Conservation (phyloP, 2,113 vertebrate genomes). For the Condylura cristata region DNA sequence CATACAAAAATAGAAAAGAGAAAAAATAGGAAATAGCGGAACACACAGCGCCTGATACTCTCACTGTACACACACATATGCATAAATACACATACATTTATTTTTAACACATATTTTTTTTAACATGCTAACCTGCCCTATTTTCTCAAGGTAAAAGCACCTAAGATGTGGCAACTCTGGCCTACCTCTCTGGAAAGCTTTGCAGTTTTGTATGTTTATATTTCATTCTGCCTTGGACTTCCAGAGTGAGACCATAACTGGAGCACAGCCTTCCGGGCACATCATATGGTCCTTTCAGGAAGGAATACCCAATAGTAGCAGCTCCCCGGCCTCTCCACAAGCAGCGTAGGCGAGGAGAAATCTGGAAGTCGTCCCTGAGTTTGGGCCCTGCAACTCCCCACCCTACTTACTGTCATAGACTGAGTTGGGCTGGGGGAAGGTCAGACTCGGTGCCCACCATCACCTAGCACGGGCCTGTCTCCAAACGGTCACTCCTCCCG, state of each 20-base stretch:
- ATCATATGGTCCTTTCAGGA: neutral
- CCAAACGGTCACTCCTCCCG: neutral
- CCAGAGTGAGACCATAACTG: neutral
- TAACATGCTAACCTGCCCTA: neutral
- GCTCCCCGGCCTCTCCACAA: neutral
- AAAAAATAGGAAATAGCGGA: conserved; percentile 13
- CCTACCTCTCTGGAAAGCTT: neutral
- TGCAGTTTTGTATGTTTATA: neutral
- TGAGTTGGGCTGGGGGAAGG: neutral
- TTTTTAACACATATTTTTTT: neutral
- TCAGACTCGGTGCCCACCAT: neutral
- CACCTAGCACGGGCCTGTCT: neutral
- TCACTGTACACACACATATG: neutral
- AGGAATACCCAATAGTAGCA: neutral
- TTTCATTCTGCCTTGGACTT: neutral
- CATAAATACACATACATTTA: neutral
- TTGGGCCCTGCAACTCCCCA: neutral
- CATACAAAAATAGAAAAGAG: neutral
- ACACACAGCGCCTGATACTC: neutral
- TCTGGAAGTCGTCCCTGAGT: neutral
- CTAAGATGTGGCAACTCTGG: neutral
- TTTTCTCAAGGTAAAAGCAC: neutral
- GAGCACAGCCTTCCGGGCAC: neutral
- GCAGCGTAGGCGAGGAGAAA: neutral
- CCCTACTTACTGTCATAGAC: neutral